Evolutionary conservation across 1,140 invertebrate species (phyloP).

Genomic region (Heliconius eleuchia): DNA sequence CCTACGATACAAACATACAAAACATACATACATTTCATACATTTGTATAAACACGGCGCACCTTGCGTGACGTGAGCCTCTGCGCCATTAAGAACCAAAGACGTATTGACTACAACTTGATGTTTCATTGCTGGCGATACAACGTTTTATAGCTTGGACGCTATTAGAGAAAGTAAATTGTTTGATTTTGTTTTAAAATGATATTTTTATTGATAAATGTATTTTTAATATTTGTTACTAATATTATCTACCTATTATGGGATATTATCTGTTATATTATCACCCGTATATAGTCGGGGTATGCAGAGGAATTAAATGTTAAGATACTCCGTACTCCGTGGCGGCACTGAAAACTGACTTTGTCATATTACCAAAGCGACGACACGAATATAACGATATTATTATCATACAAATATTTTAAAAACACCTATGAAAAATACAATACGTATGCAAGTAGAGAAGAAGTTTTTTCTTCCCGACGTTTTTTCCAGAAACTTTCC

Average conservation of each 20-base stretch:
- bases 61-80: slow-evolving; percentile 7
- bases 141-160: slow-evolving; percentile 5
- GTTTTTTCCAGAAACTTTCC: no score
- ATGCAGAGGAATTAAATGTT: no score
- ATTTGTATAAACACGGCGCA: slow-evolving; percentile 4
- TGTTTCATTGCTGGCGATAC: slow-evolving; percentile 8
- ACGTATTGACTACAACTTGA: neutral
- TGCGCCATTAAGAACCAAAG: neutral
- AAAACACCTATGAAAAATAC: no score
- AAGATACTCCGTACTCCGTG: no score
- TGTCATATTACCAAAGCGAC: no score
- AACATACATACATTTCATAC: neutral
- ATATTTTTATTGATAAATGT: neutral
- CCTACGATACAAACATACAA: neutral
- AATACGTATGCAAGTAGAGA: no score
- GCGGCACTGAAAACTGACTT: no score
- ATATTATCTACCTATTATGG: neutral
- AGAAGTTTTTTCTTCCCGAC: no score
- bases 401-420: no score
- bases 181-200: neutral
- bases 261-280: no score
- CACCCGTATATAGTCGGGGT: no score
- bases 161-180: slow-evolving; percentile 2
- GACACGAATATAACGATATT: no score
- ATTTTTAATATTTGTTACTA: neutral